Percentiles rank a stretch among this genome's conserved stretches.
These are phyloP conservation scores for Arizona elegans DNA, from an alignment of 2,113 vertebrate species.

Conservation along the genomic window DNA sequence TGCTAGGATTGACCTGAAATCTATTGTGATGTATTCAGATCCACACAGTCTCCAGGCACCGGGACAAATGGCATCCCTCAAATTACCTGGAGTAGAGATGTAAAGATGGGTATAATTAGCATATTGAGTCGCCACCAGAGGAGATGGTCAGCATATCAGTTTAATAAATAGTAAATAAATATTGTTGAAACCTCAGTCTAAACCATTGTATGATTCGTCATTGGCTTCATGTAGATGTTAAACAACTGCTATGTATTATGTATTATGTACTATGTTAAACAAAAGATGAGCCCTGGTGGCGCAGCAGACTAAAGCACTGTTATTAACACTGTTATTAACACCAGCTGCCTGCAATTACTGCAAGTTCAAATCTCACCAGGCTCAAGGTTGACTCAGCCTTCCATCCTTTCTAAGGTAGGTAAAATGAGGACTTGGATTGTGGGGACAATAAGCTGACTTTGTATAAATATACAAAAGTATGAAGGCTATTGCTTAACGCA, in stretches of 20 bases:
- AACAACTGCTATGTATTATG: neutral
- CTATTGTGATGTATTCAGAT: neutral
- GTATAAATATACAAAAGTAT: no score
- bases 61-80: neutral
- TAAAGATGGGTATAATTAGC: neutral
- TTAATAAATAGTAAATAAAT: neutral
- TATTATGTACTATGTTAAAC: no score
- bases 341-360: no score
- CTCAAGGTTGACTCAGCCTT: no score
- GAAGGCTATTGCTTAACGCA: no score
- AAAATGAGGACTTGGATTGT: no score
- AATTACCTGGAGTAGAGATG: neutral
- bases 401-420: no score
- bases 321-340: no score
- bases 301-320: no score
- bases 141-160: neutral
- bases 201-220: neutral
- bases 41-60: neutral
- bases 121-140: neutral
- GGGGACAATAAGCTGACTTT: no score
- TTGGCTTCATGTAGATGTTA: neutral
- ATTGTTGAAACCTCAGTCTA: neutral
- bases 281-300: no score
- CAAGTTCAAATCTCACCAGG: no score
- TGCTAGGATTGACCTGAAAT: neutral